Evolutionary conservation across 1,140 invertebrate species (phyloP).

Genomic region (Penaeus chinensis): DNA sequence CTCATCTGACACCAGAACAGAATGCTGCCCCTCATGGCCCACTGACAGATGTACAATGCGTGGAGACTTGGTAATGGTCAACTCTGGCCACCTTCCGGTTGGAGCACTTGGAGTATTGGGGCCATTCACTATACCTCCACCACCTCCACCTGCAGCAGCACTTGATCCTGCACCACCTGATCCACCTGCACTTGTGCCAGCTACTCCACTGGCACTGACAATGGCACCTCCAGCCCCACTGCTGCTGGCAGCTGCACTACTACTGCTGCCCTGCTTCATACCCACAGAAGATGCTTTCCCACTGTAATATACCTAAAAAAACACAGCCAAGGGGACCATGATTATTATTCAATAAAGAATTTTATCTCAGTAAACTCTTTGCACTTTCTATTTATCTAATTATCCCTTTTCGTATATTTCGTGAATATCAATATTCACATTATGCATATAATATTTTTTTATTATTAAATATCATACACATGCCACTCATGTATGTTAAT

Average conservation of each 20-base stretch:
- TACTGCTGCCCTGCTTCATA: conserved; percentile 75
- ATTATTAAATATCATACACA: no score
- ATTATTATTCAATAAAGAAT: no score
- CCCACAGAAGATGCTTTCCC: conserved; percentile 82
- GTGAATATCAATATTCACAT: no score
- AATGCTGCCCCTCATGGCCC: conserved; percentile 94
- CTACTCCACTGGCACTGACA: conserved; percentile 8
- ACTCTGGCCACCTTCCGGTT: conserved; percentile 80
- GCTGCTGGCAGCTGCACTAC: conserved; percentile 66
- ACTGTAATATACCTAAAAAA: conserved; percentile 77
- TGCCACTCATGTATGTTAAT: not conserved
- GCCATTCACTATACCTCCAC: not conserved
- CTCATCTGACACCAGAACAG: conserved; percentile 88
- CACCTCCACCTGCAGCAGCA: not conserved
- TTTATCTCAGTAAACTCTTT: not conserved
- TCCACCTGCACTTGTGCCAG: conserved; percentile 13
- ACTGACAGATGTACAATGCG: conserved; percentile 84
- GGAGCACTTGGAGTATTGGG: conserved; percentile 60
- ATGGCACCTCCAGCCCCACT: conserved; percentile 28
- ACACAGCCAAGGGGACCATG: conserved; percentile 28
- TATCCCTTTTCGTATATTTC: no score
- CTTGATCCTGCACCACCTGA: conserved; percentile 9
- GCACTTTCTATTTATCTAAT: no score
- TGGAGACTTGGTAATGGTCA: conserved; percentile 80
- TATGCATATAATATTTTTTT: no score